Evolutionary conservation across 2,888 invertebrate species (phyloP), one percentile per base, ranked within the genome.

Genomic region (Margaritifera margaritifera): DNA sequence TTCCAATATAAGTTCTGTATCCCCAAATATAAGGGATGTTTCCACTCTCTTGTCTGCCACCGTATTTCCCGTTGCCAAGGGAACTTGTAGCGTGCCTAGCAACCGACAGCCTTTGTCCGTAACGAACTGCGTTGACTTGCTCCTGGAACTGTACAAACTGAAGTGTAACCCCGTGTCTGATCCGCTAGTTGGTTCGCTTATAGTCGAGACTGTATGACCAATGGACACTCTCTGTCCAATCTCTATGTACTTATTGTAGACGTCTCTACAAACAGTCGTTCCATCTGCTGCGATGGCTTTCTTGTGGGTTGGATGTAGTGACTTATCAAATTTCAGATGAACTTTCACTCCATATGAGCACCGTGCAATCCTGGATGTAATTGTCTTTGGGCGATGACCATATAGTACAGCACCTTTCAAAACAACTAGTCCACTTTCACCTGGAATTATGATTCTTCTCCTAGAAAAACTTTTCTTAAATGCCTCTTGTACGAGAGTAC

Each of bases 401-500:
- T 71, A 79, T 19, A 79, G 62, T 4, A 80, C 78, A n/a, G 79
- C 80, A 20, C 80, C 80, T 61, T 80, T 80, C 18, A 80, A 66
- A 6, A 80, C 79, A n/a, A 74, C 77, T n/a, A 81, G 62, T 18
- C 79, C 79, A 18, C 79, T 78, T 24, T 81, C 79, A 52, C 71
- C 75, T 11, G 81, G 81, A 59, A 78, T 77, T 24, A 80, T 78
- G 1, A 81, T 59, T 18, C 76, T 58, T 53, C 70, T 69, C 27
- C 67, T 58, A 6, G 61, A 66, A 62, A 81, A 80, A 19, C 61
- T 60, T 25, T 64, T 62, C 24, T 62, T 70, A n/a, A 81, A 62
- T 15, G 66, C 71, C 24, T 77, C 68, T 56, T 81, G 79, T 22
- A 81, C 57, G 18, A 78, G 56, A 1, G 75, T 74, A 0, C 70